phyloP scores from a whole-genome alignment of 2,113 vertebrate genomes.

The Charina bottae region DNA sequence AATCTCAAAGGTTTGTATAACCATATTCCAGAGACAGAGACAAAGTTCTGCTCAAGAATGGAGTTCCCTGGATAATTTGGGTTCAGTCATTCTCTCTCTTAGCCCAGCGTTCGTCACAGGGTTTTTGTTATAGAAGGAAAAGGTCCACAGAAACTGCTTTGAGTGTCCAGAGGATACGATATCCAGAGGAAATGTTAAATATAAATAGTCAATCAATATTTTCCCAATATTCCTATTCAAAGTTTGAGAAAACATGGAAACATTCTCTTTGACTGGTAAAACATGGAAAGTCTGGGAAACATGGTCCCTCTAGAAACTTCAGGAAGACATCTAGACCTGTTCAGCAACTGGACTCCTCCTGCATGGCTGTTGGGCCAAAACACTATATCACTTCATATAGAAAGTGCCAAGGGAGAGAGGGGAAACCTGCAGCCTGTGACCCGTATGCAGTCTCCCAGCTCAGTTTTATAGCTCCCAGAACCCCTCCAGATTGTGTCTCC shows the following conservation, averaged over 20 bases:
- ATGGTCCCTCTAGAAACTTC: not conserved
- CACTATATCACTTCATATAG: not conserved
- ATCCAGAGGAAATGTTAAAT: not conserved
- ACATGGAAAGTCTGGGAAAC: not conserved
- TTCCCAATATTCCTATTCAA: not conserved
- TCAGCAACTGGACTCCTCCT: not conserved
- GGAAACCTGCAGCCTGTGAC: too few species aligned
- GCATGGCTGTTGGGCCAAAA: not conserved
- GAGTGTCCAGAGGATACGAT: not conserved
- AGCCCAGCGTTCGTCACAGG: not conserved
- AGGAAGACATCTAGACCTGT: not conserved
- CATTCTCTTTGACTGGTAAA: too few species aligned
- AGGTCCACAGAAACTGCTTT: not conserved
- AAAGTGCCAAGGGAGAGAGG: not conserved
- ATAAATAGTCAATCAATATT: not conserved
- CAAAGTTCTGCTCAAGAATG: not conserved
- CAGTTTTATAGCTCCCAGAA: not conserved
- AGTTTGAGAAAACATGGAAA: not conserved
- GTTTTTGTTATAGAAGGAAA: not conserved
- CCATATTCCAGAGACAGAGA: too few species aligned
- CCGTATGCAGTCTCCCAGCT: not conserved
- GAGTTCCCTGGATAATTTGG: not conserved
- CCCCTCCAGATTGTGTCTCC: not conserved
- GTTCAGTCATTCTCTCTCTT: not conserved
- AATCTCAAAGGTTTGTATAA: not conserved